A percentile compares a stretch with the other conserved stretches of the same genome.
phyloP scores from a whole-genome alignment of 1,140 invertebrate genomes.

The Drosophila ercepeae region DNA sequence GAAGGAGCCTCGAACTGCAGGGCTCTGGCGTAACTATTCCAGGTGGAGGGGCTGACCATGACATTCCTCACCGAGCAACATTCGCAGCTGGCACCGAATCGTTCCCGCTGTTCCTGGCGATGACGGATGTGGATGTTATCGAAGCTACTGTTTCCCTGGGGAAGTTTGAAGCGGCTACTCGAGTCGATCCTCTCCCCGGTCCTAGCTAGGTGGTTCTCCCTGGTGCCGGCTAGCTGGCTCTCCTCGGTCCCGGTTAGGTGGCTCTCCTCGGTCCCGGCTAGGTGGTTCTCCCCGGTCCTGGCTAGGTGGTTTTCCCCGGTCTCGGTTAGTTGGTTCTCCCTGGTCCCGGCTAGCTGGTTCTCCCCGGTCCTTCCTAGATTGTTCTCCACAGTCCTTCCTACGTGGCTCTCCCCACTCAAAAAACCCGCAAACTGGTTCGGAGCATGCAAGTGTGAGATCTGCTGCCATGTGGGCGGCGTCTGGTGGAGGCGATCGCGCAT shows the following conservation, averaged over 20 bases:
- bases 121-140: background rate
- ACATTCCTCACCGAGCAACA: background rate
- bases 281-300: too few species aligned
- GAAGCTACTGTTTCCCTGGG: background rate
- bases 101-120: background rate
- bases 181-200: too few species aligned
- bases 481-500: background rate
- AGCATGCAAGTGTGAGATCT: background rate
- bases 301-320: background rate
- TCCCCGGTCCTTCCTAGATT: too few species aligned
- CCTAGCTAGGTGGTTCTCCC: background rate
- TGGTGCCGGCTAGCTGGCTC: too few species aligned
- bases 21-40: background rate
- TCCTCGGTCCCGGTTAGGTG: background rate
- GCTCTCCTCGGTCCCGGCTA: background rate
- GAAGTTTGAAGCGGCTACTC: background rate
- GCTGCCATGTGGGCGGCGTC: background rate
- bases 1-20: background rate
- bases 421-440: background rate
- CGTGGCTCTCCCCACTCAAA: background rate
- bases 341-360: too few species aligned
- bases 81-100: background rate
- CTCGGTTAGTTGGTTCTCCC: too few species aligned
- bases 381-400: background rate
- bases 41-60: background rate